Conservation (phyloP, 2,797 vertebrate species). For the Myripristis jacobus region DNA sequence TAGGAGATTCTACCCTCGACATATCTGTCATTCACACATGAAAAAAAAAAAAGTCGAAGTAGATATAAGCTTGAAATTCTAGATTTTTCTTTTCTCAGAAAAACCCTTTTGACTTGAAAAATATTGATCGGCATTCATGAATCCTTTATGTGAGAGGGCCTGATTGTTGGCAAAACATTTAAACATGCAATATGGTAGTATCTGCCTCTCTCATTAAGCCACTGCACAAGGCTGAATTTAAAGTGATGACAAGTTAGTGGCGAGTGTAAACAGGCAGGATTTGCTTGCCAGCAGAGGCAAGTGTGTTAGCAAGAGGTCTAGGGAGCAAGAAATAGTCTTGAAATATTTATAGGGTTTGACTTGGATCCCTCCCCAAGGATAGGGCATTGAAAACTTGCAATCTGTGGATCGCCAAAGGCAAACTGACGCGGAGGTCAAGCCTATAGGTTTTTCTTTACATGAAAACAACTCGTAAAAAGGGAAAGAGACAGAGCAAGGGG, state of each 20-base stretch:
- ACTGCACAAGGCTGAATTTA: constrained; percentile 67
- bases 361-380: constrained; percentile 86
- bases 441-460: constrained; percentile 90
- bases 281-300: constrained; percentile 63
- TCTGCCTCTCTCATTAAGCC: constrained; percentile 71
- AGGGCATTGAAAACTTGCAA: constrained; percentile 85
- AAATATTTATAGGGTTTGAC: constrained; percentile 94
- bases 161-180: constrained; percentile 72
- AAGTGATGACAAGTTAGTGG: constrained; percentile 71
- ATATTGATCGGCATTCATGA: constrained; percentile 64
- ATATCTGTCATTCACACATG: constrained; percentile 56
- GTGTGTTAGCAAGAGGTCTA: constrained; percentile 76
- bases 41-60: constrained; percentile 36
- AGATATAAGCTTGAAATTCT: constrained; percentile 50
- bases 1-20: constrained; percentile 46
- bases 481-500: constrained; percentile 71
- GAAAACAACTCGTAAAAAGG: constrained; percentile 87
- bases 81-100: constrained; percentile 26
- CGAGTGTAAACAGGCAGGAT: constrained; percentile 71
- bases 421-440: constrained; percentile 86
- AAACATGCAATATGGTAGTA: constrained; percentile 59
- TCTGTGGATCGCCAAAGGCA: constrained; percentile 88
- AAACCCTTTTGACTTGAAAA: constrained; percentile 53
- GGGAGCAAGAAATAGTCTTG: constrained; percentile 80
- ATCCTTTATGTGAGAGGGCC: constrained; percentile 50